Base-by-base conservation (phyloP, 1,140 invertebrate genomes). In the Drosophila kohkoa region DNA sequence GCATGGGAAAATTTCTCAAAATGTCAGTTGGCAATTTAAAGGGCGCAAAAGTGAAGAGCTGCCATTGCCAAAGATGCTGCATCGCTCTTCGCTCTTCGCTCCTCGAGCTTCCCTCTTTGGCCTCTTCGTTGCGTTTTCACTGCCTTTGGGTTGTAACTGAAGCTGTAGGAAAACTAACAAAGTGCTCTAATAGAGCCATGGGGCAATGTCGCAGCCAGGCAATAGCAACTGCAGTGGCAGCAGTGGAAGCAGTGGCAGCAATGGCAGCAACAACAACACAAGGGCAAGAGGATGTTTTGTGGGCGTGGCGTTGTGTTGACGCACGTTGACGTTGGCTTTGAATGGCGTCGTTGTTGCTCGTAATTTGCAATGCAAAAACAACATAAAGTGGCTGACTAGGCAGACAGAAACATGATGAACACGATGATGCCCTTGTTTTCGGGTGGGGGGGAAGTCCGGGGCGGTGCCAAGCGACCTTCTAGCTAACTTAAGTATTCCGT, bases 321-420 rank as follows among this genome's bases (percentile, higher is more conserved):
- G 82, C 82, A 73, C 79, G 69, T 79, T 82, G 69, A 70, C 64
- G 75, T 68, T 77, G 82, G 67, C 51, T 57, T 78, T 69, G 67
- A 82, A 76, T 66, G 58, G 58, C 72, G 46, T 62, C 62, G 45
- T 71, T 72, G 46, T 63, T 79, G 81, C 35, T 59, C 46, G 54
- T 69, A 88, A 82, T 87, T 87, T 88, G 83, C 83, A 87, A 82
- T 82, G 83, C 83, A 82, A 86, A 87, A 87, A 57, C 76, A 81
- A 69, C 64, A 57, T 52, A 55, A 70, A 77, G 68, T 65, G 72
- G 54, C 67, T 51, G 57, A 68, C 38, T 58, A 55, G 59, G 41
- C 59, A 55, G 30, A 10, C 15, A 32, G 30, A 32, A 32, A 25
- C 20, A 25, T 25, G 5, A n/a, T 16, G 6, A 10, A 38, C 30